Base-by-base conservation (phyloP, 2,113 vertebrate species). In the Arenaria interpres region DNA sequence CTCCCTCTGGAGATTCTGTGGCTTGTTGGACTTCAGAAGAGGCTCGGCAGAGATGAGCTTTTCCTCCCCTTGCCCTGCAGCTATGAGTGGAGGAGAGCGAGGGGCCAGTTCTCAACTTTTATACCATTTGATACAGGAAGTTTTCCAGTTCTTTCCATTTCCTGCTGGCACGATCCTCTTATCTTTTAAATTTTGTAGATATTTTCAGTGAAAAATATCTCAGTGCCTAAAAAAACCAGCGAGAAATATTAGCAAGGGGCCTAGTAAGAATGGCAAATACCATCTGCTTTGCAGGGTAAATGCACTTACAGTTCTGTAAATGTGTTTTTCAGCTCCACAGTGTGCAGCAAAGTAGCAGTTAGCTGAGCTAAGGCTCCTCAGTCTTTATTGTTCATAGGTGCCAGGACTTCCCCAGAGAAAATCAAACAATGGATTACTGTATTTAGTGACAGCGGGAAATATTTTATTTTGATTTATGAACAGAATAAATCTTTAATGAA, bases 391-490 rank as follows among this genome's bases (percentile, higher is more conserved):
- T 60, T 94, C 10, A 1, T 90, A 66, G 66, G 66, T 89, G n/a
- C 71, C 27, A 68, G 48, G 23, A 76, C 50, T 16, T 91, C 77
- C 54, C 45, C 77, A 76, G 71, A 85, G 84, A 82, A 91, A 76
- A 75, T 45, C 50, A 82, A 94, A 62, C 57, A 51, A 10, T 67
- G 28, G 39, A 28, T 87, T 87, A 12, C 77, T 66, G 12, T 82
- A 35, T 56, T 30, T 87, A 72, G 43, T 89, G 69, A 32, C 54
- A 87, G 56, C 21, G 72, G 81, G 71, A 88, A 91, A 92, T 90
- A 72, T 50, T 83, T 95, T 81, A 53, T 90, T 94, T 96, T 93
- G 18, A 78, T 86, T 81, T 88, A 81, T 75, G 79, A 93, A 35
- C 17, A 73, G 27, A 82, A 71, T 75, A 54, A 79, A 76, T 66